Evolutionary conservation across 2,113 vertebrate genomes (phyloP).

Genomic region (Rhabdomys dilectus): DNA sequence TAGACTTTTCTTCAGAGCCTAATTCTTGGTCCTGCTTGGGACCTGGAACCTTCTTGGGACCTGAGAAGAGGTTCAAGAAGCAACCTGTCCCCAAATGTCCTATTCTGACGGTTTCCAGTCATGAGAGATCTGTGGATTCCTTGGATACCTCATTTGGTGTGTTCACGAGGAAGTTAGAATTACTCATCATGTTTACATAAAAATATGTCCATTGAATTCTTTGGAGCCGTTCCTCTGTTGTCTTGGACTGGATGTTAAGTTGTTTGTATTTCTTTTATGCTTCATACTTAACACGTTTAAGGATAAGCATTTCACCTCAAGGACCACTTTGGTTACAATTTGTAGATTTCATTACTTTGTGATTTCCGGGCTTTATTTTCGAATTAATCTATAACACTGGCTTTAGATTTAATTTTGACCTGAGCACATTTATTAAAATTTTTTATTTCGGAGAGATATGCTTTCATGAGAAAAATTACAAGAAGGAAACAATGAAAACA

Average conservation of each 20-base stretch:
- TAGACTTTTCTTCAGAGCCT: neutral
- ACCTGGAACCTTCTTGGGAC: too few relatives aligned
- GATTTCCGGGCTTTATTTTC: neutral
- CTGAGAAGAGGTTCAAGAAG: neutral
- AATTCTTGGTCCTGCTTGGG: neutral
- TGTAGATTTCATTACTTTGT: neutral
- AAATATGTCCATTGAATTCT: neutral
- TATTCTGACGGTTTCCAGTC: neutral
- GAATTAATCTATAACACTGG: neutral
- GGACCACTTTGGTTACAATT: neutral
- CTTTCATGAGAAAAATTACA: neutral
- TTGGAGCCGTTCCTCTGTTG: neutral
- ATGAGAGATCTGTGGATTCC: neutral
- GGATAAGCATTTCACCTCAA: neutral
- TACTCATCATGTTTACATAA: neutral
- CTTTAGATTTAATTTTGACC: constrained; percentile 2
- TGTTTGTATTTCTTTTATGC: neutral
- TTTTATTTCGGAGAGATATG: neutral
- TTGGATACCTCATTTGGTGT: neutral
- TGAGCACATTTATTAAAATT: neutral
- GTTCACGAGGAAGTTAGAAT: neutral
- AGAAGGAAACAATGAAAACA: neutral
- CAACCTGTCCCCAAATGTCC: neutral
- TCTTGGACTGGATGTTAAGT: neutral
- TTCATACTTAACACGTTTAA: neutral